Conservation (phyloP, 2,888 invertebrate genomes). For the Argyresthia goedartella region DNA sequence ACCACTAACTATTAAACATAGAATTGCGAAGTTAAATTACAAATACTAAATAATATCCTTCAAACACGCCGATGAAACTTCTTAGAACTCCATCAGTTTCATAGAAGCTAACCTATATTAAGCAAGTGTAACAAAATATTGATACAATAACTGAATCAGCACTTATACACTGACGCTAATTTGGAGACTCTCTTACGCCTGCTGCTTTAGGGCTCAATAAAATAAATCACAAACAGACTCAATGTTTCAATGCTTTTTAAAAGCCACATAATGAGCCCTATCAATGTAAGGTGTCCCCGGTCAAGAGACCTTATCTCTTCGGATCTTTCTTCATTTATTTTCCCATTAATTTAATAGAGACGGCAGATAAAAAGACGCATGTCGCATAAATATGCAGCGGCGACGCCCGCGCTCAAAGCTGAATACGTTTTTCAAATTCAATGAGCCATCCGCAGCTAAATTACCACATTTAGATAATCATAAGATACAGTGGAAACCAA, state of each 20-base stretch:
- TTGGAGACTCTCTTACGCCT: constrained; percentile 1
- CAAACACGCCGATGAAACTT: constrained; percentile 30
- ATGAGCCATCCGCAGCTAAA: constrained; percentile 44
- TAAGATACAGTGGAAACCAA: constrained; percentile 33
- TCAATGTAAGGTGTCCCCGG: constrained; percentile 46
- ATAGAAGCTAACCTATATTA: not conserved
- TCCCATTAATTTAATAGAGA: constrained; percentile 59
- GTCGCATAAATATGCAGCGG: constrained; percentile 46
- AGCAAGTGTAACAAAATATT: not conserved
- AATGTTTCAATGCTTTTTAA: constrained; percentile 34
- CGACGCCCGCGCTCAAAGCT: constrained; percentile 27
- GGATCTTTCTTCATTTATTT: constrained; percentile 64
- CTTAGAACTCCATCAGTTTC: constrained; percentile 29
- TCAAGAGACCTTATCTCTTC: constrained; percentile 60
- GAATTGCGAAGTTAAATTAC: constrained; percentile 10
- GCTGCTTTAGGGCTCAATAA: not conserved
- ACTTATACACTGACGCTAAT: not conserved
- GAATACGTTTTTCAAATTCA: constrained; percentile 39
- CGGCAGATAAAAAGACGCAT: constrained; percentile 48
- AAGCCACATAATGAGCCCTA: constrained; percentile 49
- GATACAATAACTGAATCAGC: not conserved
- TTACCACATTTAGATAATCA: constrained; percentile 49
- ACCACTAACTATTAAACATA: not conserved
- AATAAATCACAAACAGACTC: constrained; percentile 35
- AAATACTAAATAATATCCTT: constrained; percentile 43